Evolutionary conservation across 2,888 invertebrate species (phyloP), one percentile per base, ranked within the genome.

Genomic region (Protophormia terraenovae): DNA sequence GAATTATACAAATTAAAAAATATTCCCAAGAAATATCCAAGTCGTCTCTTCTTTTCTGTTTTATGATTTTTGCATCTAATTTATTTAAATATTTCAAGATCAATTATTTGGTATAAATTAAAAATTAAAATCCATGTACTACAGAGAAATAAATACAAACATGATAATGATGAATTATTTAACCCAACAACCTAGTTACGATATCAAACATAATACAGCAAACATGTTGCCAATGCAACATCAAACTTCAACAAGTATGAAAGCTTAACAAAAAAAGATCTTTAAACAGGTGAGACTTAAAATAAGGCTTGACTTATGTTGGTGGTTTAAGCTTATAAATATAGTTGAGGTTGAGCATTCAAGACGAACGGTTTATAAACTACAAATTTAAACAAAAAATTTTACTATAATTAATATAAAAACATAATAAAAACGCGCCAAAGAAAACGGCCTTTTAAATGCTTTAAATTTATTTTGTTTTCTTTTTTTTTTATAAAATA

Each of bases 321-420:
- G 19, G 41, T n/a, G n/a, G n/a, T n/a, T 27, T 24, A 12, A 62
- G 16, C 53, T 58, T 50, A 29, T 69, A 71, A 79, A 64, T 38
- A 16, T 64, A 85, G 85, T 85, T 19, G 60, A 82, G 27, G 58
- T 58, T 71, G 69, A 71, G 71, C 73, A 66, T 71, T 85, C 45
- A 75, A 82, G 50, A 71, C 47, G 71, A 79, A 24, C 58, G 67
- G 72, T 73, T 76, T 47, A 7, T 8, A 22, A 22, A 38, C 35
- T 19, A n/a, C n/a, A n/a, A n/a, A n/a, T n/a, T n/a, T n/a, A n/a
- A n/a, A n/a, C n/a, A 29, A 41, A 29, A 50, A 66, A 27, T 24
- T 16, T 6, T 16, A 14, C n/a, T n/a, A n/a, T n/a, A 7, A 14
- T 8, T 5, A 53, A n/a, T n/a, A 32, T 8, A 35, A 38, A 12